Evolutionary conservation across 2,797 vertebrate species (phyloP).

Genomic region (Ptychobarbus kaznakovi): DNA sequence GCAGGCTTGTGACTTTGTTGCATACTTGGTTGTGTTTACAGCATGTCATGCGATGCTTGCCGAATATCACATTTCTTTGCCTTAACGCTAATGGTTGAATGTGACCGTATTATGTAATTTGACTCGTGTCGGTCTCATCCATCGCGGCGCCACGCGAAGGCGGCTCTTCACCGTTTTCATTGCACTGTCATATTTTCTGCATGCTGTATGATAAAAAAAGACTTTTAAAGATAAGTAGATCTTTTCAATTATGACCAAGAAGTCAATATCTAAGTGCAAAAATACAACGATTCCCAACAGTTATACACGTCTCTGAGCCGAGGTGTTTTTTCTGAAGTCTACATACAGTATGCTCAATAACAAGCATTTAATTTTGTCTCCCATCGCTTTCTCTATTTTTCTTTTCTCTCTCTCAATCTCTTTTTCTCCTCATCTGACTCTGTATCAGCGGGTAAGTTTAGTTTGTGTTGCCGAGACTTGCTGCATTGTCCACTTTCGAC

Average conservation of each 20-base stretch:
- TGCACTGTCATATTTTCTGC: conserved; percentile 49
- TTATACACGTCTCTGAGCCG: conserved; percentile 34
- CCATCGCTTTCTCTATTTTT: conserved; percentile 83
- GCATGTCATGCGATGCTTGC: conserved; percentile 57
- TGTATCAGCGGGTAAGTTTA: conserved; percentile 70
- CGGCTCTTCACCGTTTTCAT: conserved; percentile 27
- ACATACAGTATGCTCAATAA: conserved; percentile 70
- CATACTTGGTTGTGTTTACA: conserved; percentile 39
- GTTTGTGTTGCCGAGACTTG: conserved; percentile 62
- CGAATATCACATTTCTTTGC: conserved; percentile 33
- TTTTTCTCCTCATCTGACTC: conserved; percentile 72
- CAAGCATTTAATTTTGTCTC: conserved; percentile 94
- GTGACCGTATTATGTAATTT: conserved; percentile 31
- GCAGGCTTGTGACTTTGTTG: conserved; percentile 43
- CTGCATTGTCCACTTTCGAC: conserved; percentile 56
- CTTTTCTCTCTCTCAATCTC: conserved; percentile 55
- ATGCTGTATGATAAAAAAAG: conserved; percentile 60
- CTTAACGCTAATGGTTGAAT: conserved; percentile 30
- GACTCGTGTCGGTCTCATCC: conserved; percentile 32
- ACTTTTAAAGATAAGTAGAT: conserved; percentile 51
- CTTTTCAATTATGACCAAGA: conserved; percentile 27
- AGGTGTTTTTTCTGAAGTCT: conserved; percentile 41
- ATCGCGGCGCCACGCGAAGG: neutral
- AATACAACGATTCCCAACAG: neutral
- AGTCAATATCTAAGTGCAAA: neutral